Percentiles rank a stretch among this genome's conserved stretches.
Evolutionary conservation across 2,888 invertebrate species (phyloP).

Genomic region (Lomographa bimaculata): DNA sequence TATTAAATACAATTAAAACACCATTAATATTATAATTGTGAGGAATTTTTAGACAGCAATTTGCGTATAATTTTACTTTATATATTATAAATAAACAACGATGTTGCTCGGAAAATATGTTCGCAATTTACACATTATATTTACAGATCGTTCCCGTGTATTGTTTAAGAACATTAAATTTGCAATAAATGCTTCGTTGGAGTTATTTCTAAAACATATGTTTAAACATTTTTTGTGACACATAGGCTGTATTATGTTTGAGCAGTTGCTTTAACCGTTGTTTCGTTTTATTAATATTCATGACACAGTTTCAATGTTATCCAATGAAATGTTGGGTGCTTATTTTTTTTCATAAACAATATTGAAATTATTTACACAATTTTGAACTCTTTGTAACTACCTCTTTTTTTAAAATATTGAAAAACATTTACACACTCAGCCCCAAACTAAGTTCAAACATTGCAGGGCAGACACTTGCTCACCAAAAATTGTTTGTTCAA

Average conservation of each 20-base stretch:
- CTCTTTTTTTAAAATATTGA: too few relatives aligned
- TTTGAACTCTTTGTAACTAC: too few relatives aligned
- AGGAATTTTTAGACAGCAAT: too few relatives aligned
- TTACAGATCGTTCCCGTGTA: slow-evolving; percentile 9
- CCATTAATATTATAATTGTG: too few relatives aligned
- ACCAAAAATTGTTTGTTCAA: too few relatives aligned
- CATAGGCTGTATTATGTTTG: slow-evolving; percentile 41
- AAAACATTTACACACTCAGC: too few relatives aligned
- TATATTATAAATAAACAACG: slow-evolving; percentile 20
- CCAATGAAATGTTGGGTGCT: slow-evolving; percentile 19
- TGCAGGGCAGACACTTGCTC: too few relatives aligned
- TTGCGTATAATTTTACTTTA: too few relatives aligned
- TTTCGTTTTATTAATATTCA: slow-evolving; percentile 56
- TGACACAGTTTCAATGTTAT: slow-evolving; percentile 52
- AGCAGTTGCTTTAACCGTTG: slow-evolving; percentile 40
- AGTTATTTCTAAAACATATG: slow-evolving; percentile 47
- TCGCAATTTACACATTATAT: slow-evolving; percentile 5
- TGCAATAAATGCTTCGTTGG: slow-evolving; percentile 37
- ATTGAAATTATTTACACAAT: background rate
- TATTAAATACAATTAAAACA: too few relatives aligned
- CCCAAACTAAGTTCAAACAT: too few relatives aligned
- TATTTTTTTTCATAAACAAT: background rate
- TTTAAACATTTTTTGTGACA: slow-evolving; percentile 38
- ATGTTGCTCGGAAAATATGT: slow-evolving; percentile 27
- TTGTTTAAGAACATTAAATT: slow-evolving; percentile 33